Base-by-base conservation (phyloP, 1,140 invertebrate species). In the Myzus persicae region DNA sequence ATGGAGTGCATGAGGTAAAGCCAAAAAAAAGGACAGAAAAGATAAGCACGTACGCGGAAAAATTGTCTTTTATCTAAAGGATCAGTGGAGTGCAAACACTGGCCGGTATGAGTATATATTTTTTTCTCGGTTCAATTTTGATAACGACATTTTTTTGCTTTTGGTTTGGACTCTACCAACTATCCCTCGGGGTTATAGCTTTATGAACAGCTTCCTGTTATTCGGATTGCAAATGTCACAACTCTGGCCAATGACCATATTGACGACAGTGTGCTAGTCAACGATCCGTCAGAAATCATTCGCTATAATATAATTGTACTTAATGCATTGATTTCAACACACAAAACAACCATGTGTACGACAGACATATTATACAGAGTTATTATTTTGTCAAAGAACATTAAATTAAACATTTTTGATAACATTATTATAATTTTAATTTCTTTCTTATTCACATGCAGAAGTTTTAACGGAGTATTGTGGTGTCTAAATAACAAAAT, bases 1-100 rank as follows among this genome's bases (percentile, higher is more conserved):
- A 85, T 85, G 40, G 9, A 85, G 40, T 31, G 42, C 24, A 85
- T 3, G 22, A 42, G 40, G 38, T 85, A 42, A 26, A 85, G 40
- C 40, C 38, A 26, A 44, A 85, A 84, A 38, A 85, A 82, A 38
- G 76, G 36, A 82, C 36, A 18, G 31, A 48, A 20, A 38, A 88
- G 44, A 88, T 88, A 88, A 88, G 44, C 87, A 87, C 85, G 85
- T 87, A 46, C 85, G 46, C n/a, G n/a, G 44, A 88, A 51, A 88
- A 88, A 88, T 36, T 51, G 46, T 88, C 87, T 51, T 88, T 51
- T 88, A 88, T 89, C 46, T 36, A 54, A 89, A 89, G 48, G 48
- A 89, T 89, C 88, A 89, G 48, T 38, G 5, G 24, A 54, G 88
- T 54, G 48, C 88, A 40, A 89, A 89, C 26, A 89, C 48, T 40